Evolutionary conservation across 2,888 invertebrate genomes (phyloP).

Genomic region (Tenthredo notha): DNA sequence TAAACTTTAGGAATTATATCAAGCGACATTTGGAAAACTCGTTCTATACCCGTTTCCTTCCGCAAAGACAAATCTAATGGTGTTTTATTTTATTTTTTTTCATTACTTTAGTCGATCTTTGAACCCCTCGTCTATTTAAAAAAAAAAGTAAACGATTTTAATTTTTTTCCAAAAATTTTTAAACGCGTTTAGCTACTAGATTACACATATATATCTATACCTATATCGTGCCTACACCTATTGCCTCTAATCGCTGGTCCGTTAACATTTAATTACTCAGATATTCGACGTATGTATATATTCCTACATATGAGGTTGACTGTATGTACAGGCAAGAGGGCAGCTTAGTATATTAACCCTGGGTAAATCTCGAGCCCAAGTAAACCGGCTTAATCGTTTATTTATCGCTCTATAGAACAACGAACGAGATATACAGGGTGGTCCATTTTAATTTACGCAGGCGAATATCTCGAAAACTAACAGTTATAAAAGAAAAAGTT

Average conservation of each 20-base stretch:
- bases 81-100: not conserved
- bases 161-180: too few species aligned
- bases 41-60: not conserved
- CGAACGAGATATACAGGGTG: not conserved
- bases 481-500: too few species aligned
- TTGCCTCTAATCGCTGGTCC: slow-evolving; percentile 27
- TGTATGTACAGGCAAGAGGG: not conserved
- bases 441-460: too few species aligned
- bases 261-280: slow-evolving; percentile 40
- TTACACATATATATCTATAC: not conserved
- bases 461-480: too few species aligned
- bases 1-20: slow-evolving; percentile 44
- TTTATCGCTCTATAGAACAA: slow-evolving; percentile 31
- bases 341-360: slow-evolving; percentile 34
- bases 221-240: not conserved
- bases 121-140: too few species aligned
- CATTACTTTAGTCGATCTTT: not conserved
- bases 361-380: slow-evolving; percentile 28
- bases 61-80: slow-evolving; percentile 41
- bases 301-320: not conserved
- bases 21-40: slow-evolving; percentile 35
- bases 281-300: not conserved
- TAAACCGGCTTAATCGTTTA: slow-evolving; percentile 38
- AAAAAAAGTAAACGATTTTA: too few species aligned
- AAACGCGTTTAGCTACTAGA: not conserved